phyloP scores from a whole-genome alignment of 1,140 invertebrate genomes.

The Helicoverpa armigera region DNA sequence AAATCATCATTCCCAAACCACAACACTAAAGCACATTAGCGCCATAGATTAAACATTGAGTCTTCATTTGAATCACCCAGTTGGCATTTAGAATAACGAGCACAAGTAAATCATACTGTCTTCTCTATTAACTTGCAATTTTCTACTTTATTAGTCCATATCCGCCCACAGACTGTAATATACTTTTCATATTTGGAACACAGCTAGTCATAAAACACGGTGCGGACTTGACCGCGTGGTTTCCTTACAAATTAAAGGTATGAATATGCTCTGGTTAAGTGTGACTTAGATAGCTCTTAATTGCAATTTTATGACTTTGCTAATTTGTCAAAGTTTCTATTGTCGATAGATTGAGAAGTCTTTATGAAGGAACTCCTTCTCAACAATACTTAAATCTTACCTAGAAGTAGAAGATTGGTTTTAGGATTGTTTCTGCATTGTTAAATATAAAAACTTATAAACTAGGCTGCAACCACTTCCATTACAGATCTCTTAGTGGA shows the following conservation, averaged over 20 bases:
- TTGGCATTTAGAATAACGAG: slow-evolving; percentile 13
- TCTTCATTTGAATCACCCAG: slow-evolving; percentile 9
- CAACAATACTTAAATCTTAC: too few species aligned
- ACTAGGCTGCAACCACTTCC: too few species aligned
- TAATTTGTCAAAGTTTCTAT: too few species aligned
- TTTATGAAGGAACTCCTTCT: too few species aligned
- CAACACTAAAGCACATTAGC: not conserved
- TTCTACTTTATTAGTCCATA: slow-evolving; percentile 33
- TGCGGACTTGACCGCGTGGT: slow-evolving; percentile 10
- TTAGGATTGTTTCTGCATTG: too few species aligned
- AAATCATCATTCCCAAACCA: not conserved
- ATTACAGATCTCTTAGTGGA: too few species aligned
- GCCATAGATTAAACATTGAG: not conserved
- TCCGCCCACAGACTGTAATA: slow-evolving; percentile 31
- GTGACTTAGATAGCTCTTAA: not conserved
- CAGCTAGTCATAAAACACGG: slow-evolving; percentile 25
- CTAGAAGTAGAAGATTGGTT: too few species aligned
- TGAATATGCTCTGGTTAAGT: not conserved
- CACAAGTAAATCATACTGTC: slow-evolving; percentile 14
- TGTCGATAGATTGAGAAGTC: too few species aligned
- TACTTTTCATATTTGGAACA: slow-evolving; percentile 27
- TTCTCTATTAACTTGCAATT: not conserved
- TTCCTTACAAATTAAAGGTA: not conserved
- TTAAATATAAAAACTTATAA: too few species aligned
- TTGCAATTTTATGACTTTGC: not conserved